A percentile compares a stretch with the other conserved stretches of the same genome.
Conservation (phyloP, 2,888 invertebrate genomes). For the Chrysotoxum bicinctum region DNA sequence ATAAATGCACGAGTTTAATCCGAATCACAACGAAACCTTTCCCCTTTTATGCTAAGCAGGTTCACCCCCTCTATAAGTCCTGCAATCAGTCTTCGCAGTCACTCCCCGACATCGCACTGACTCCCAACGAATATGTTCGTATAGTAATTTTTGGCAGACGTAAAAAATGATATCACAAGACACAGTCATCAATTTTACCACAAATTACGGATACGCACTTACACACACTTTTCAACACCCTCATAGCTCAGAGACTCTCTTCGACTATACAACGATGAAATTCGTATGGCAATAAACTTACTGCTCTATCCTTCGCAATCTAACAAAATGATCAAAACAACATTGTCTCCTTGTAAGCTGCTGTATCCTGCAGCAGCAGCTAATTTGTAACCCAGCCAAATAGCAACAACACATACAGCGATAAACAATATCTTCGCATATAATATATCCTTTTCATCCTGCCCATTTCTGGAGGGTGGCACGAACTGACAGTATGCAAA, state of each 20-base stretch:
- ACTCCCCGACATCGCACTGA: slow-evolving; percentile 30
- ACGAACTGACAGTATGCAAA: slow-evolving; percentile 43
- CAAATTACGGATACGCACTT: slow-evolving; percentile 62
- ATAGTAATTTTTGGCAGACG: slow-evolving; percentile 3
- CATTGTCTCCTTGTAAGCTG: slow-evolving; percentile 60
- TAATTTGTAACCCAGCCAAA: slow-evolving; percentile 64
- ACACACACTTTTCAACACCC: slow-evolving; percentile 58
- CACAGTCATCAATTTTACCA: slow-evolving; percentile 54
- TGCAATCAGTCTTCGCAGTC: slow-evolving; percentile 51
- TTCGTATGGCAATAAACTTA: slow-evolving; percentile 14
- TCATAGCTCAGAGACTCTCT: background rate
- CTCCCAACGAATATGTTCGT: background rate
- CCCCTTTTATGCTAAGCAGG: slow-evolving; percentile 28
- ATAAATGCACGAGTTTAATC: slow-evolving; percentile 14
- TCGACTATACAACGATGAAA: background rate
- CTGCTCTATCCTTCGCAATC: slow-evolving; percentile 19
- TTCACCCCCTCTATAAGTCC: slow-evolving; percentile 25
- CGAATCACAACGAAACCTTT: slow-evolving; percentile 18
- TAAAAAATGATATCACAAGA: slow-evolving; percentile 45
- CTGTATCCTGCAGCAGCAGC: slow-evolving; percentile 55
- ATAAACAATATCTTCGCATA: slow-evolving; percentile 67
- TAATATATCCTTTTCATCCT: slow-evolving; percentile 66
- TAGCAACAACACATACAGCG: slow-evolving; percentile 37
- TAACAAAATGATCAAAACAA: slow-evolving; percentile 54
- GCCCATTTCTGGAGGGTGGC: slow-evolving; percentile 26